Evolutionary conservation across 2,888 invertebrate species (phyloP).

Genomic region (Spatulosminthurus flaviceps): DNA sequence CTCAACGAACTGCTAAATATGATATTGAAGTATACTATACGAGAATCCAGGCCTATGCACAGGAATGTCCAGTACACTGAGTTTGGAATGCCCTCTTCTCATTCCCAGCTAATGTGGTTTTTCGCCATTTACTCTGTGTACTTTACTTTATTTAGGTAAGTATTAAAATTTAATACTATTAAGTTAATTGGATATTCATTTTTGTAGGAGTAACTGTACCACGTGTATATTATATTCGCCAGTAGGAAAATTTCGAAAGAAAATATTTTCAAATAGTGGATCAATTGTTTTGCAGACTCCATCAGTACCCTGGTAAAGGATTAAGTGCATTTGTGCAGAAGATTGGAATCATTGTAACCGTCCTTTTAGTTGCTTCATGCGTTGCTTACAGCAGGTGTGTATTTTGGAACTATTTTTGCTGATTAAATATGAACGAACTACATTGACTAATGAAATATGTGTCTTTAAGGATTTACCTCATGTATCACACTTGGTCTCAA

Average conservation of each 20-base stretch:
- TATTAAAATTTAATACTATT: slow-evolving; percentile 40
- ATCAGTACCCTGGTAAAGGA: slow-evolving; percentile 62
- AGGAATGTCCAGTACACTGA: slow-evolving; percentile 77
- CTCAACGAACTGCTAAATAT: slow-evolving; percentile 82
- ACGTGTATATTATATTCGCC: too few species aligned
- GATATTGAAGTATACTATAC: slow-evolving; percentile 81
- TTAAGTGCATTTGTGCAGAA: slow-evolving; percentile 59
- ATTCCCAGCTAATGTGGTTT: slow-evolving; percentile 92
- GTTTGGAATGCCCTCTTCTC: slow-evolving; percentile 92
- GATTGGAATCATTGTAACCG: slow-evolving; percentile 60
- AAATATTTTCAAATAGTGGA: not conserved
- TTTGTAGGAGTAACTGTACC: not conserved
- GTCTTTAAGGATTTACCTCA: slow-evolving; percentile 77
- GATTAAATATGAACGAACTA: not conserved
- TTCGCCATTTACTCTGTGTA: slow-evolving; percentile 84
- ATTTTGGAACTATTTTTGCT: not conserved
- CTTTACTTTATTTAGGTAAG: slow-evolving; percentile 86
- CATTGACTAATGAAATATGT: too few species aligned
- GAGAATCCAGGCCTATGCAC: slow-evolving; percentile 80
- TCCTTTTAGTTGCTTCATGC: slow-evolving; percentile 57
- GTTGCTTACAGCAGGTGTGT: slow-evolving; percentile 63
- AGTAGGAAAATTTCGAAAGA: too few species aligned
- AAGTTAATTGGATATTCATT: not conserved
- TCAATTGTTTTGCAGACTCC: slow-evolving; percentile 51
- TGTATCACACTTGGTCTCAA: slow-evolving; percentile 85